Conservation (phyloP, 2,113 vertebrate genomes). For the Brevimyrus niger region DNA sequence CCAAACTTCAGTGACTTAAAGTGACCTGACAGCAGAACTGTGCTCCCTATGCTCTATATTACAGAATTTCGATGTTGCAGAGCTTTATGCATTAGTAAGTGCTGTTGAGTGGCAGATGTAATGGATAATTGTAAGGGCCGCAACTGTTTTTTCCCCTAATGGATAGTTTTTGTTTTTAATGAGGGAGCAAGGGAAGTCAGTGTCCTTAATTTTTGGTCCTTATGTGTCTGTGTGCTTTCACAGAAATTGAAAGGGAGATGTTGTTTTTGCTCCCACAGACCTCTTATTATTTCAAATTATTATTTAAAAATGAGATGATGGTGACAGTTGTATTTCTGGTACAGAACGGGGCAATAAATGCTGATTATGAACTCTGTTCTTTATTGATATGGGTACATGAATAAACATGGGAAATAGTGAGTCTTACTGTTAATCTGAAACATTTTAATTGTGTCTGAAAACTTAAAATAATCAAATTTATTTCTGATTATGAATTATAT, state of each 20-base stretch:
- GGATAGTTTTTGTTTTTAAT: slow-evolving; percentile 1
- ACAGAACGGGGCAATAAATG: not conserved
- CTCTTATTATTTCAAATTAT: not conserved
- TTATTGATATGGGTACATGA: not conserved
- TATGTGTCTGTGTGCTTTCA: not conserved
- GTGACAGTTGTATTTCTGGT: not conserved
- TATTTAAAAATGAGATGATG: not conserved
- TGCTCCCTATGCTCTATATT: not conserved
- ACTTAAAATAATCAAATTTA: not conserved
- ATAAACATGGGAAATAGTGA: not conserved
- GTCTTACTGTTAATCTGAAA: not conserved
- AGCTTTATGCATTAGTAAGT: not conserved
- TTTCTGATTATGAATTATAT: not conserved
- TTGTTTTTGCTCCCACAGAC: not conserved
- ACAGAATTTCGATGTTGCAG: not conserved
- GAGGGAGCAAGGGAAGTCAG: not conserved
- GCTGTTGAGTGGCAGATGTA: not conserved
- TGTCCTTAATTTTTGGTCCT: not conserved
- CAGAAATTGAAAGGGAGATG: not conserved
- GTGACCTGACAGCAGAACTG: not conserved
- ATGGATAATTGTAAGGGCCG: not conserved
- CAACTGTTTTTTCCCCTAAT: not conserved
- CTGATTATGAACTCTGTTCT: not conserved
- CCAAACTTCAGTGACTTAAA: not conserved
- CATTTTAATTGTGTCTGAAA: not conserved